Conservation (phyloP, 2,113 vertebrate species). For the Cebidichthys violaceus region DNA sequence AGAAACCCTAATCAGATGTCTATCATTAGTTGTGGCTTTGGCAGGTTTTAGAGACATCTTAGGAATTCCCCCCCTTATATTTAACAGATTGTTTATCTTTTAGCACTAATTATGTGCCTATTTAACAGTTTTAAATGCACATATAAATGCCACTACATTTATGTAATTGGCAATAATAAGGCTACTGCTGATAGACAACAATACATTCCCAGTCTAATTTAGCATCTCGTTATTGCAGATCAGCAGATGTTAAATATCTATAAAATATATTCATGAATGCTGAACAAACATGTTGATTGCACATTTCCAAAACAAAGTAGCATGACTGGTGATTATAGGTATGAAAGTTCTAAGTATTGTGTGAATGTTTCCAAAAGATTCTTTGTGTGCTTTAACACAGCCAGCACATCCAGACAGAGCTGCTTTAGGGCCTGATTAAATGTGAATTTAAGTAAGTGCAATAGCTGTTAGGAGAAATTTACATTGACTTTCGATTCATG, state of each 20-base stretch:
- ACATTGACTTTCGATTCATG: constrained; percentile 6
- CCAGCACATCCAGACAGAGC: not conserved
- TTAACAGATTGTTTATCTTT: constrained; percentile 5
- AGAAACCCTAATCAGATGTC: not conserved
- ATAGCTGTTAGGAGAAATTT: not conserved
- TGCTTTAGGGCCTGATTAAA: not conserved
- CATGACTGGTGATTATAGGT: not conserved
- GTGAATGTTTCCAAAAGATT: not conserved
- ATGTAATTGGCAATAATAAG: not conserved
- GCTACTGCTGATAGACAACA: constrained; percentile 10
- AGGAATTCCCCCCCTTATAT: not conserved
- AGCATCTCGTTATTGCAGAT: not conserved
- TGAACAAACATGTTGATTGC: not conserved
- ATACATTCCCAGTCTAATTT: constrained; percentile 5
- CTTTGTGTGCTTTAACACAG: not conserved
- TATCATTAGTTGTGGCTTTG: constrained; percentile 13
- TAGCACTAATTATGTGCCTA: constrained; percentile 9
- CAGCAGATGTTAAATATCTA: constrained; percentile 10
- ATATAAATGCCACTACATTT: not conserved
- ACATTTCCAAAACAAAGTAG: constrained; percentile 18
- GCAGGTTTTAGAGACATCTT: not conserved
- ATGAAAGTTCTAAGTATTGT: not conserved
- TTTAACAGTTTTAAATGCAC: constrained; percentile 1
- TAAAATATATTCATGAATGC: constrained; percentile 9
- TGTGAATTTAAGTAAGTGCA: not conserved